phyloP scores from a whole-genome alignment of 2,113 vertebrate genomes.

The Engystomops pustulosus region DNA sequence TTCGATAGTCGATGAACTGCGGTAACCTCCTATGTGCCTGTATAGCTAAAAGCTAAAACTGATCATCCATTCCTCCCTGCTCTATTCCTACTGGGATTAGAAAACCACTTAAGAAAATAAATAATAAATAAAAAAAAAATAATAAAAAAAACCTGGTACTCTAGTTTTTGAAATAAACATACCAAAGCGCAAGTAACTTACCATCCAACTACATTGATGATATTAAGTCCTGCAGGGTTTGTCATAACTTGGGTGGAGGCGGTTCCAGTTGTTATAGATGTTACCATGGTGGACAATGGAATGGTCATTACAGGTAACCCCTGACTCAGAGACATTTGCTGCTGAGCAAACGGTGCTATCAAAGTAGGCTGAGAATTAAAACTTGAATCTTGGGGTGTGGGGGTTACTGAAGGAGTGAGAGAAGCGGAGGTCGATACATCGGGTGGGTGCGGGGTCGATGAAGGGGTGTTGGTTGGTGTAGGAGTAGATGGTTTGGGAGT shows the following conservation, averaged over 20 bases:
- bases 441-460: slow-evolving; percentile 90
- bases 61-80: no score
- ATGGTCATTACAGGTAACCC: slow-evolving; percentile 94
- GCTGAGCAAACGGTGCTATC: slow-evolving; percentile 89
- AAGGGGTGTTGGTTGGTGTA: slow-evolving; percentile 93
- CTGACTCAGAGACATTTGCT: slow-evolving; percentile 92
- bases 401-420: slow-evolving; percentile 80
- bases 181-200: slow-evolving; percentile 71
- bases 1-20: no score
- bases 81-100: no score
- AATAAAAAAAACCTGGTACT: not conserved
- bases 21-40: no score
- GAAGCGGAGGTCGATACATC: slow-evolving; percentile 86
- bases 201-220: slow-evolving; percentile 97
- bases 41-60: no score
- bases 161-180: no score
- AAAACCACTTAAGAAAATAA: no score
- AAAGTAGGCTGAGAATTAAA: slow-evolving; percentile 85
- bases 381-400: slow-evolving; percentile 84
- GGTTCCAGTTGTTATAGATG: slow-evolving; percentile 90
- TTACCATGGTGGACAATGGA: slow-evolving; percentile 94
- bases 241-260: slow-evolving; percentile 91
- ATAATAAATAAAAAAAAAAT: no score
- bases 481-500: slow-evolving; percentile 97
- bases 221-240: slow-evolving; percentile 90